Percentiles rank a stretch among this genome's conserved stretches.
Conservation (phyloP, 2,888 invertebrate genomes). For the Dinocampus coccinellae region DNA sequence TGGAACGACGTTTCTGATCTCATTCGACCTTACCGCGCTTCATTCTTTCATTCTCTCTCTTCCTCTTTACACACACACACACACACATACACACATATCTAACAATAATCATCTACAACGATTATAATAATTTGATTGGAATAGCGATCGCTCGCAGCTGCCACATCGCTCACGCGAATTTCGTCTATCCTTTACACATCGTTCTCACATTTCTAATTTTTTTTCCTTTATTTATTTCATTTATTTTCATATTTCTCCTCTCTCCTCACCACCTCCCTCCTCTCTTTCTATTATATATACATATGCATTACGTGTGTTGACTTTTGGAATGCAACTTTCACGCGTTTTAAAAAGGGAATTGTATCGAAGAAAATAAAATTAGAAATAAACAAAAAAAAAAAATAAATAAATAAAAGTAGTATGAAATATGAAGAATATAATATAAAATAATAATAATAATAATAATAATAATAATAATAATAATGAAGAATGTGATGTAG, state of each 20-base stretch:
- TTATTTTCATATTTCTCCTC: background rate
- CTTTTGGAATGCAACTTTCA: constrained; percentile 32
- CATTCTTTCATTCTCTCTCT: background rate
- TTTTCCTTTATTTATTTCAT: background rate
- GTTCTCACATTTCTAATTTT: background rate
- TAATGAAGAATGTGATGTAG: constrained; percentile 14
- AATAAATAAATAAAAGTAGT: background rate
- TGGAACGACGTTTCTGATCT: constrained; percentile 39
- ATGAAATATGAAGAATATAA: background rate
- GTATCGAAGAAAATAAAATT: background rate
- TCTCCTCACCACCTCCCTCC: background rate
- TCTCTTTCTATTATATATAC: background rate
- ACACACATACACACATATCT: constrained; percentile 16
- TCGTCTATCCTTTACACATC: background rate
- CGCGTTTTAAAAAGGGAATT: constrained; percentile 24
- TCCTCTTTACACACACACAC: constrained; percentile 20
- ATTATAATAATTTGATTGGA: constrained; percentile 42
- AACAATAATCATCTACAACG: constrained; percentile 21
- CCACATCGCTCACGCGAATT: constrained; percentile 26
- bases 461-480: background rate
- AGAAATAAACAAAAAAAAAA: constrained; percentile 13
- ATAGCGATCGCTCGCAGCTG: constrained; percentile 25
- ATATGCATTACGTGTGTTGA: background rate
- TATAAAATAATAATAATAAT: too few species aligned
- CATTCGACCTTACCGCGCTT: constrained; percentile 26